Conservation (phyloP, 2,797 vertebrate species). For the Onychomys leucogaster region DNA sequence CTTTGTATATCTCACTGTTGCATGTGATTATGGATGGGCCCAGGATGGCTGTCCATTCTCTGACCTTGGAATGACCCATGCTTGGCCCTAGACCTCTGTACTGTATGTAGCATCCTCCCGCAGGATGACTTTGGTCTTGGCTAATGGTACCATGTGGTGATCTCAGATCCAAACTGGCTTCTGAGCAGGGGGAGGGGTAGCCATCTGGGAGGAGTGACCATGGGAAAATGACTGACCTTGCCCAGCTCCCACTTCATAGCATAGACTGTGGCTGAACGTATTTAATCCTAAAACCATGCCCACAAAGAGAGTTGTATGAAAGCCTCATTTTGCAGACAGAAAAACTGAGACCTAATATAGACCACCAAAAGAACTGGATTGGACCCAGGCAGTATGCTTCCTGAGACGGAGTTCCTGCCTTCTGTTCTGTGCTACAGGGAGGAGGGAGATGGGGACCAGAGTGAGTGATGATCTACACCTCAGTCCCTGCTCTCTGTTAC, state of each 20-base stretch:
- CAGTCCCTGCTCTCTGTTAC: not conserved
- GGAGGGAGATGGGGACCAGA: too few species aligned
- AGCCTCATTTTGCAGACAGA: not conserved
- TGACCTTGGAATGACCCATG: not conserved
- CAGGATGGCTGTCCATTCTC: not conserved
- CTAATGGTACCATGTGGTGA: accelerated
- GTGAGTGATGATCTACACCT: not conserved
- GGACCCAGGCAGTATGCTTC: not conserved
- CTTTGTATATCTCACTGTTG: not conserved
- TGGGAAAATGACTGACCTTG: not conserved
- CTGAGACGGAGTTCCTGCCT: not conserved
- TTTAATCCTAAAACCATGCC: not conserved
- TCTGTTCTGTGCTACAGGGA: not conserved
- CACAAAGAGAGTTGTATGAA: not conserved
- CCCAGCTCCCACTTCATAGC: not conserved
- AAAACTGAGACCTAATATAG: not conserved
- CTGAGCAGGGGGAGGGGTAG: not conserved
- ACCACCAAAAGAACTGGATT: not conserved
- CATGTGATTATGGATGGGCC: not conserved
- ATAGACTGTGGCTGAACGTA: not conserved
- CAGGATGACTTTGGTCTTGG: not conserved
- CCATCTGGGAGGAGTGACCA: not conserved
- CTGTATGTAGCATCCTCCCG: accelerated
- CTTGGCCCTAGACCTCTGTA: not conserved
- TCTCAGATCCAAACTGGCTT: not conserved